A percentile compares a stretch with the other conserved stretches of the same genome.
Conservation (phyloP, 2,797 vertebrate species). For the Tinamus major region DNA sequence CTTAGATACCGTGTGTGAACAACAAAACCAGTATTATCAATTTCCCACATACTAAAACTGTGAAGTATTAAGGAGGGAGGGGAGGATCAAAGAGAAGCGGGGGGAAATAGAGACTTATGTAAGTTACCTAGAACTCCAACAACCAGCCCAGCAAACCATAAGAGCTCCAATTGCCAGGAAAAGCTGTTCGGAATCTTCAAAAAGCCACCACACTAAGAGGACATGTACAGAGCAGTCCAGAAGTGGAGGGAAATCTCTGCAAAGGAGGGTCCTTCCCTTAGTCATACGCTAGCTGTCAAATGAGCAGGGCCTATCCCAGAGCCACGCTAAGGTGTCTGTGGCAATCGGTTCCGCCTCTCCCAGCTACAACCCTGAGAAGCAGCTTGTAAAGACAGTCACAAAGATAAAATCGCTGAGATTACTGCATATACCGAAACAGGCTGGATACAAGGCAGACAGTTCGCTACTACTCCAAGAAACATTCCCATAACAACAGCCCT, state of each 20-base stretch:
- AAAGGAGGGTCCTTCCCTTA: not conserved
- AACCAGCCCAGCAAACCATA: not conserved
- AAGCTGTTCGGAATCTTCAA: not conserved
- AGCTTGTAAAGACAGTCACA: not conserved
- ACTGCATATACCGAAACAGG: not conserved
- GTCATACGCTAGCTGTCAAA: not conserved
- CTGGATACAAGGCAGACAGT: not conserved
- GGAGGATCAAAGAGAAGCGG: no score
- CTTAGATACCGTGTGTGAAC: not conserved
- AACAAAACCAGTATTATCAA: not conserved
- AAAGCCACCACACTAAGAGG: not conserved
- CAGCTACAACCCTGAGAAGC: not conserved
- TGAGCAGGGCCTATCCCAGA: not conserved
- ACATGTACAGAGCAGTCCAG: not conserved
- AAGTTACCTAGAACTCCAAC: not conserved
- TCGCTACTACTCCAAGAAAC: fast-evolving
- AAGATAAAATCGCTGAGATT: not conserved
- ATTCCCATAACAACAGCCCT: not conserved
- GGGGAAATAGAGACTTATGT: not conserved
- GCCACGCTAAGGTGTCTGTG: not conserved
- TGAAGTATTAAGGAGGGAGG: not conserved
- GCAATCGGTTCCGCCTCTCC: not conserved
- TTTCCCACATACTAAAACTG: not conserved
- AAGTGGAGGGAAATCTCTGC: not conserved
- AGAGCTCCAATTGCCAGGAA: not conserved